Evolutionary conservation across 2,888 invertebrate species (phyloP).

Genomic region (Alcis repandata): DNA sequence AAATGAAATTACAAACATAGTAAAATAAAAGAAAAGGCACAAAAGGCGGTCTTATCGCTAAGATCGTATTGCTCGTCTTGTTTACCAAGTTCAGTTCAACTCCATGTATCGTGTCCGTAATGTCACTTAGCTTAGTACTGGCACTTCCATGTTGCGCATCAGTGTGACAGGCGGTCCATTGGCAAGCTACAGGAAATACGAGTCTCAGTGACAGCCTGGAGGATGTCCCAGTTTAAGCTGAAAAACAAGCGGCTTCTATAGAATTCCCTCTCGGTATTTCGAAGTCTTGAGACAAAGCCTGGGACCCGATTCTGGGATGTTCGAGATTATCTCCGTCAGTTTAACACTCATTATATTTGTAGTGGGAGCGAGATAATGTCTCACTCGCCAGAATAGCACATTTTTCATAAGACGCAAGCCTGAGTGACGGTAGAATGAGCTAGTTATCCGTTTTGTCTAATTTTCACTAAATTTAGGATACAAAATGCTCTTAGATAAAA

Average conservation of each 20-base stretch:
- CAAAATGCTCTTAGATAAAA: neutral
- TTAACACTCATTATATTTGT: too few relatives aligned
- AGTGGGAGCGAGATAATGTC: too few relatives aligned
- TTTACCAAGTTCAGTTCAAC: too few relatives aligned
- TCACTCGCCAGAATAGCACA: too few relatives aligned
- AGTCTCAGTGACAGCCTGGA: constrained; percentile 57
- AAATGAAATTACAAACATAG: too few relatives aligned
- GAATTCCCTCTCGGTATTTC: constrained; percentile 49
- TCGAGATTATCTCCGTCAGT: too few relatives aligned
- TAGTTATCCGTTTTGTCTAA: neutral
- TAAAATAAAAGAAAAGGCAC: too few relatives aligned
- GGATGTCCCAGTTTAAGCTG: constrained; percentile 53
- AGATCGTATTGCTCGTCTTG: too few relatives aligned
- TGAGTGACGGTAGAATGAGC: neutral
- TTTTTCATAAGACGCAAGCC: constrained; percentile 34
- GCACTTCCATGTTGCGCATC: constrained; percentile 35
- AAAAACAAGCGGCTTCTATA: constrained; percentile 54
- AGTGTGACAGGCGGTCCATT: constrained; percentile 46
- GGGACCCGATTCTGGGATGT: neutral
- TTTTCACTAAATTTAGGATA: neutral
- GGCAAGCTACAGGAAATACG: constrained; percentile 59
- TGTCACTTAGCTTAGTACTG: too few relatives aligned
- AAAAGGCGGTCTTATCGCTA: too few relatives aligned
- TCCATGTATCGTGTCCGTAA: too few relatives aligned
- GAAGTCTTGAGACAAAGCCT: constrained; percentile 51